Conservation (phyloP, 2,113 vertebrate genomes). For the Ia io region DNA sequence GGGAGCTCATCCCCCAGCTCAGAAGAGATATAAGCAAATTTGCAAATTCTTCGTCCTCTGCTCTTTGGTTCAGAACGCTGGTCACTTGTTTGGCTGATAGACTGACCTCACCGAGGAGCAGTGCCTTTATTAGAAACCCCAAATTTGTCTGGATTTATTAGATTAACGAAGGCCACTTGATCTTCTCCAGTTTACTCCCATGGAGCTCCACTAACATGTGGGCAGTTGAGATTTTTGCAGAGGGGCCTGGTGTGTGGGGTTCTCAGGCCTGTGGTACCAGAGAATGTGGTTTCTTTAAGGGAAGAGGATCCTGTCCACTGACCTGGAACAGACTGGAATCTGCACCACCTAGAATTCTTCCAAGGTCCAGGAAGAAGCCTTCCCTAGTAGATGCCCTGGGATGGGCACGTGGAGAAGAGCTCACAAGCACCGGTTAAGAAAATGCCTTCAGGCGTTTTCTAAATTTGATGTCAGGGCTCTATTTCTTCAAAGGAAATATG, state of each 20-base stretch:
- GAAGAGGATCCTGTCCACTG: background rate
- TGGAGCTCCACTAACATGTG: background rate
- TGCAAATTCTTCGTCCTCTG: background rate
- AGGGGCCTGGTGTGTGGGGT: background rate
- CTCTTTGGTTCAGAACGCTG: background rate
- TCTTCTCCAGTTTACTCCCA: background rate
- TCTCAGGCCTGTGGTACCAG: background rate
- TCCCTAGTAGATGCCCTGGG: background rate
- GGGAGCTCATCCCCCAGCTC: background rate
- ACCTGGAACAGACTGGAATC: background rate
- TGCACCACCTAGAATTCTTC: background rate
- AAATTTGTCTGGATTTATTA: background rate
- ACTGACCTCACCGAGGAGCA: background rate
- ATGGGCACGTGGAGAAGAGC: background rate
- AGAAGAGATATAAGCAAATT: background rate
- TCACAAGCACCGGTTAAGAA: background rate
- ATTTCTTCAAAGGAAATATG: constrained; percentile 17
- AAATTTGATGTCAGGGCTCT: background rate
- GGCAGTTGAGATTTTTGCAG: background rate
- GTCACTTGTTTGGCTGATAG: background rate
- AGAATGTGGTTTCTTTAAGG: background rate
- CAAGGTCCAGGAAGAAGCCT: background rate
- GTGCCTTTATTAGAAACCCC: background rate
- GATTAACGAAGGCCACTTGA: background rate
- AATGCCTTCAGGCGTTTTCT: background rate